Percentiles rank a stretch among this genome's conserved stretches.
These are phyloP conservation scores for Metellina segmentata DNA, from an alignment of 2,888 invertebrate species.

Conservation along the genomic window DNA sequence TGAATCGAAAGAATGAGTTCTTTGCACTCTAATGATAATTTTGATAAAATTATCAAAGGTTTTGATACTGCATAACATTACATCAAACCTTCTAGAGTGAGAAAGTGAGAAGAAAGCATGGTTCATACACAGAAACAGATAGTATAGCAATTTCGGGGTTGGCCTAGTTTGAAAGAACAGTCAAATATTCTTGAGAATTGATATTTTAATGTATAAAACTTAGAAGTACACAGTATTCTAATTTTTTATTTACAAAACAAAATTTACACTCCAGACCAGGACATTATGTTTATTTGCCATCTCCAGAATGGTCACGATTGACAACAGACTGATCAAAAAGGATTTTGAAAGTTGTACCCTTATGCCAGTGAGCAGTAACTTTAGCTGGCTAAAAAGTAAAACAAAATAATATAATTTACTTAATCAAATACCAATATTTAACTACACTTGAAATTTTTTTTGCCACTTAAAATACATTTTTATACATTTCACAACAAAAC, in stretches of 20 bases:
- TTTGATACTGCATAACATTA: too few species aligned
- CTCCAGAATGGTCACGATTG: slow-evolving; percentile 75
- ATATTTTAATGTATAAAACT: too few species aligned
- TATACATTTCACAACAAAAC: background rate
- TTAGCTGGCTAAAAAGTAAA: slow-evolving; percentile 91
- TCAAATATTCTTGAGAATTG: background rate
- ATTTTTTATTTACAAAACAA: slow-evolving; percentile 21
- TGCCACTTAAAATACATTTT: background rate
- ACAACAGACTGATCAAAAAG: slow-evolving; percentile 95
- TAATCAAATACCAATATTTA: slow-evolving; percentile 9
- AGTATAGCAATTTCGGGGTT: background rate
- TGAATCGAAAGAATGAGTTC: too few species aligned
- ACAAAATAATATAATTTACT: slow-evolving; percentile 20
- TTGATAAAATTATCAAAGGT: too few species aligned
- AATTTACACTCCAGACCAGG: background rate
- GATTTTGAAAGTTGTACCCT: slow-evolving; percentile 99
- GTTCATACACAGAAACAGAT: background rate
- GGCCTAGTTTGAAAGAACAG: background rate
- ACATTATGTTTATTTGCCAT: slow-evolving; percentile 61
- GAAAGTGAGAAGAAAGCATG: too few species aligned
- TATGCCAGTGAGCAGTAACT: slow-evolving; percentile 99
- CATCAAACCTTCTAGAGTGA: too few species aligned
- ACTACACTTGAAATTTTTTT: too few species aligned
- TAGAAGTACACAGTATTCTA: background rate
- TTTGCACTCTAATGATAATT: too few species aligned